Percentiles rank a stretch among this genome's conserved stretches.
These are phyloP conservation scores for Rhagonycha lutea DNA, from an alignment of 2,888 invertebrate species.

Conservation along the genomic window DNA sequence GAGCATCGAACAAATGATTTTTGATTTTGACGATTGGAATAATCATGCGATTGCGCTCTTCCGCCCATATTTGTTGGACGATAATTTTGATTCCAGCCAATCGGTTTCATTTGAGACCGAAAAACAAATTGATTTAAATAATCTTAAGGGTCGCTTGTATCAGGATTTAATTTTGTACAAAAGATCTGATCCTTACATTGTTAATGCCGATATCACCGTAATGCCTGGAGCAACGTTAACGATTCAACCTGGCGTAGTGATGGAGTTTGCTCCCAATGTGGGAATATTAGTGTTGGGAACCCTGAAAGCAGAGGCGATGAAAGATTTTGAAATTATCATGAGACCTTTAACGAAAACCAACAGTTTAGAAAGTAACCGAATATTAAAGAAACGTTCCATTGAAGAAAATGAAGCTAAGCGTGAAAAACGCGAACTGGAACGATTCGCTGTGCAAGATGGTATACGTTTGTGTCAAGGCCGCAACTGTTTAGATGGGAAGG, in stretches of 20 bases:
- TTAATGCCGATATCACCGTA: constrained; percentile 90
- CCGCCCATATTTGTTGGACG: constrained; percentile 82
- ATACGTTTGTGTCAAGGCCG: constrained; percentile 80
- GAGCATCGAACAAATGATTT: constrained; percentile 81
- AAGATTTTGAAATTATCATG: constrained; percentile 78
- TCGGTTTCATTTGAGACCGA: constrained; percentile 69
- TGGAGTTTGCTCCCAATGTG: constrained; percentile 95
- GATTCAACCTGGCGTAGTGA: constrained; percentile 84
- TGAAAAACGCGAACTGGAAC: constrained; percentile 61
- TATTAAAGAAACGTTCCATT: constrained; percentile 54
- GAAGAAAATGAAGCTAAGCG: constrained; percentile 42
- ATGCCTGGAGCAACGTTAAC: constrained; percentile 91
- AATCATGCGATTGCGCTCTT: constrained; percentile 93
- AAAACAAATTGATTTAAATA: constrained; percentile 64
- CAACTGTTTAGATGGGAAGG: constrained; percentile 67
- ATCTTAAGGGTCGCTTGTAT: constrained; percentile 77
- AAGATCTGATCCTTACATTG: constrained; percentile 73
- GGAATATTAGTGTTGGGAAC: constrained; percentile 94
- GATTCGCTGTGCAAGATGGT: constrained; percentile 61
- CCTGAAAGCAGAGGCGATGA: constrained; percentile 79
- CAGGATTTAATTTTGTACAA: constrained; percentile 68
- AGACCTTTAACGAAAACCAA: constrained; percentile 59
- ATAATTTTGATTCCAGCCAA: constrained; percentile 75
- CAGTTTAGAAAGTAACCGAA: constrained; percentile 47
- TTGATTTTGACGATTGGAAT: constrained; percentile 99